These are phyloP conservation scores for Leptopilina syphax DNA, from an alignment of 2,888 invertebrate genomes.

Conservation along the genomic window DNA sequence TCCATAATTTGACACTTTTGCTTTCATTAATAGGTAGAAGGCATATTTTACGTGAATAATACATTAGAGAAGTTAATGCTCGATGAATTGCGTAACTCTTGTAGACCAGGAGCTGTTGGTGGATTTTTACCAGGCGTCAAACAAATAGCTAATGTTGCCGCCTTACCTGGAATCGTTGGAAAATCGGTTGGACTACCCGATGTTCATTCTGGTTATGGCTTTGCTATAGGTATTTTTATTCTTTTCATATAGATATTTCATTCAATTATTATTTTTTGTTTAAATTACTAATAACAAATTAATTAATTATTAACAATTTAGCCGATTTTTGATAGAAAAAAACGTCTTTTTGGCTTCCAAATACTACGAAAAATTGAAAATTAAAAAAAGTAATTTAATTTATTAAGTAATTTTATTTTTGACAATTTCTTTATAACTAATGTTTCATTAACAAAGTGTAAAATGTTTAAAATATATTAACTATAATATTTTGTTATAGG, in stretches of 20 bases:
- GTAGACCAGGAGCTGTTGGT: slow-evolving; percentile 92
- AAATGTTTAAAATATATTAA: too few relatives aligned
- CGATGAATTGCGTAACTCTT: slow-evolving; percentile 94
- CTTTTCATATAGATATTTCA: too few relatives aligned
- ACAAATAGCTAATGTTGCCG: slow-evolving; percentile 99
- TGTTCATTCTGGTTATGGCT: slow-evolving; percentile 99
- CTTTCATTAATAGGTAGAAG: slow-evolving; percentile 86
- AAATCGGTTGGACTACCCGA: slow-evolving; percentile 96
- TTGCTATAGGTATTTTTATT: slow-evolving; percentile 90
- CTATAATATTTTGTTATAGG: slow-evolving; percentile 77
- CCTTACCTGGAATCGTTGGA: slow-evolving; percentile 97
- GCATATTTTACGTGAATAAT: slow-evolving; percentile 96
- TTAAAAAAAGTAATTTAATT: too few relatives aligned
- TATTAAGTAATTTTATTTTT: too few relatives aligned
- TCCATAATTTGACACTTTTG: background rate
- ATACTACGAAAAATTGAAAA: too few relatives aligned
- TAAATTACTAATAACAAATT: too few relatives aligned
- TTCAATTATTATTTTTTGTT: too few relatives aligned
- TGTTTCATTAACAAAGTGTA: too few relatives aligned
- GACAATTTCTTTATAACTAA: too few relatives aligned
- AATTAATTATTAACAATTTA: too few relatives aligned
- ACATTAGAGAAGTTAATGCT: slow-evolving; percentile 96
- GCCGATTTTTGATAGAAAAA: too few relatives aligned
- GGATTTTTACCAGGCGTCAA: slow-evolving; percentile 99
- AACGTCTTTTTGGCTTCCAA: too few relatives aligned